Evolutionary conservation across 1,140 invertebrate genomes (phyloP), one percentile per base, ranked within the genome.

Genomic region (Triops cancriformis): DNA sequence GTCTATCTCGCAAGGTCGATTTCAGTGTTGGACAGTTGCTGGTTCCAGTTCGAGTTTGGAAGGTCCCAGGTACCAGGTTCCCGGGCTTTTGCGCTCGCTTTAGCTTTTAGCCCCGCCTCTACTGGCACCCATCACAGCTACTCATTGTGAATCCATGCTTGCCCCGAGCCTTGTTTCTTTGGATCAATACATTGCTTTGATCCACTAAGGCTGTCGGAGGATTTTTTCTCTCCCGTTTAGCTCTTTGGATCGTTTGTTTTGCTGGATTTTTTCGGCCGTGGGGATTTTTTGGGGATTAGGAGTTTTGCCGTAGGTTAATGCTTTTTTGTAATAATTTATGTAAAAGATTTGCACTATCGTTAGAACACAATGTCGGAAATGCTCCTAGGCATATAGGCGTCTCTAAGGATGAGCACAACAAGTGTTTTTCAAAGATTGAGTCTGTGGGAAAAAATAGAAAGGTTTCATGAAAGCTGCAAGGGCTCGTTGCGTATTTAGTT

Each of bases 121-220:
- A 37, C 51, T 23, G 18, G 51, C 51, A 64, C 51, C 51, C 51
- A 64, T 64, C 51, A 64, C 51, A 23, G 14, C 51, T 64, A 64
- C 51, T 64, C 51, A 64, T 64, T 64, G 51, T 64, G 51, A 64
- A 64, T 64, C 51, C 51, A 64, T 64, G 51, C 51, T 64, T 64
- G 14, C 51, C 31, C 51, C 51, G 51, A 9, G 9, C 51, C 51
- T 64, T 64, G 51, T 64, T 37, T 37, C 31, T 37, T 64, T 23
- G 51, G 51, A 64, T 64, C 51, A 64, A 64, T 64, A 64, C 51
- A 23, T 64, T 64, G 51, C 51, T 64, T 18, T 18, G 10, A 23
- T 64, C 51, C 51, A 23, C 51, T 23, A 64, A 64, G 51, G 51
- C 14, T 6, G 18, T 18, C 7, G 31, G 51, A 64, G 23, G 23